These are phyloP conservation scores for Antennarius maculatus DNA, from an alignment of 2,797 vertebrate genomes.

Conservation along the genomic window DNA sequence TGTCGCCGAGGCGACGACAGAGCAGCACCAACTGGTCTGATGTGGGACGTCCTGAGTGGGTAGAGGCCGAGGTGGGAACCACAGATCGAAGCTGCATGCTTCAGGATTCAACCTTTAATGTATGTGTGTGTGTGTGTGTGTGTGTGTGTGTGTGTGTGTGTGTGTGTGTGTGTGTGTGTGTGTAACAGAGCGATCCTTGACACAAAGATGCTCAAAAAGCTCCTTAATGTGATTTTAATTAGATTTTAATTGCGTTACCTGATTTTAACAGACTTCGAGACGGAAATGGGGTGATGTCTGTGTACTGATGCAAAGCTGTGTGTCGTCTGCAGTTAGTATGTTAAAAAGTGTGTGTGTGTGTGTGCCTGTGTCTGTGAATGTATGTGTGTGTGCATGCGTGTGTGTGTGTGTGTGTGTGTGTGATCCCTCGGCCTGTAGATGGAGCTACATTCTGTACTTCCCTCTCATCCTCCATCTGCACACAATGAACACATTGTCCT, in stretches of 20 bases:
- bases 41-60: constrained; percentile 41
- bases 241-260: constrained; percentile 72
- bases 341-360: neutral
- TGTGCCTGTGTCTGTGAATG: neutral
- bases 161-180: constrained; percentile 9
- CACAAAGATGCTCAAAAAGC: constrained; percentile 52
- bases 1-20: constrained; percentile 64
- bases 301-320: constrained; percentile 24
- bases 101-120: too few relatives aligned
- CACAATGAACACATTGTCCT: constrained; percentile 88
- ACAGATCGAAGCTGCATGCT: too few relatives aligned
- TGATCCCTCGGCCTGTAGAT: constrained; percentile 88
- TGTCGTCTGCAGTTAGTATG: neutral
- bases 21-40: constrained; percentile 58
- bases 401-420: too few relatives aligned
- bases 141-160: neutral
- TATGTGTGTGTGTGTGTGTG: neutral
- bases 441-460: constrained; percentile 92
- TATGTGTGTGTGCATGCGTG: too few relatives aligned
- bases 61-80: neutral
- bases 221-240: constrained; percentile 67
- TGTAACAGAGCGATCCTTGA: constrained; percentile 55
- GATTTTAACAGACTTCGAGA: constrained; percentile 62
- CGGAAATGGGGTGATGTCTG: constrained; percentile 20
- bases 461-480: constrained; percentile 59